Evolutionary conservation across 2,888 invertebrate species (phyloP).

Genomic region (Tanaodytes sp.): DNA sequence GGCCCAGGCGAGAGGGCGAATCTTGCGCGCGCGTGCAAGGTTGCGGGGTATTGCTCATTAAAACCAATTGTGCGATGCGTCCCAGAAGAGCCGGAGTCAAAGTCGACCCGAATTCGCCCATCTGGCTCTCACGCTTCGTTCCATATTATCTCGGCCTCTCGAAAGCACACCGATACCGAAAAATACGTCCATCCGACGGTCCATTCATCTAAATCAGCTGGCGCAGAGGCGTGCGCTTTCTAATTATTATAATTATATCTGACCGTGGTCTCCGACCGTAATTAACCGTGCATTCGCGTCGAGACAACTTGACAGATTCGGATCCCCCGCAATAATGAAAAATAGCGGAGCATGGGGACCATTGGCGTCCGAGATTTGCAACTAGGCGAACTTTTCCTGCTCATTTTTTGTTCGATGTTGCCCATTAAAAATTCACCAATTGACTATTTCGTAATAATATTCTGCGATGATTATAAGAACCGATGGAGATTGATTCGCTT

Average conservation of each 20-base stretch:
- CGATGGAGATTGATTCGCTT: too few relatives aligned
- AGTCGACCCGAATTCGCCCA: conserved; percentile 21
- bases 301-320: conserved; percentile 73
- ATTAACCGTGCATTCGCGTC: conserved; percentile 69
- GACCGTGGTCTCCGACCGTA: conserved; percentile 65
- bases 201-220: conserved; percentile 63
- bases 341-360: conserved; percentile 58
- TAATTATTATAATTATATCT: conserved; percentile 73
- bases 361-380: conserved; percentile 56
- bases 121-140: conserved; percentile 46
- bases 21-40: too few relatives aligned
- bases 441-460: too few relatives aligned
- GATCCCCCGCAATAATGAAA: conserved; percentile 71
- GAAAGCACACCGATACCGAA: conserved; percentile 59
- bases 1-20: too few relatives aligned
- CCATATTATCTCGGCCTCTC: conserved; percentile 44
- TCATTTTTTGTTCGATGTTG: too few relatives aligned
- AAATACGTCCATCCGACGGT: conserved; percentile 56
- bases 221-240: conserved; percentile 63
- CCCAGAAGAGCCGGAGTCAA: conserved; percentile 6
- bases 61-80: conserved; percentile 23
- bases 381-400: too few relatives aligned
- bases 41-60: too few relatives aligned
- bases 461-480: too few relatives aligned
- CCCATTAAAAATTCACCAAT: too few relatives aligned